These are phyloP conservation scores for Zophobas morio DNA, from an alignment of 1,140 invertebrate genomes.

Conservation along the genomic window DNA sequence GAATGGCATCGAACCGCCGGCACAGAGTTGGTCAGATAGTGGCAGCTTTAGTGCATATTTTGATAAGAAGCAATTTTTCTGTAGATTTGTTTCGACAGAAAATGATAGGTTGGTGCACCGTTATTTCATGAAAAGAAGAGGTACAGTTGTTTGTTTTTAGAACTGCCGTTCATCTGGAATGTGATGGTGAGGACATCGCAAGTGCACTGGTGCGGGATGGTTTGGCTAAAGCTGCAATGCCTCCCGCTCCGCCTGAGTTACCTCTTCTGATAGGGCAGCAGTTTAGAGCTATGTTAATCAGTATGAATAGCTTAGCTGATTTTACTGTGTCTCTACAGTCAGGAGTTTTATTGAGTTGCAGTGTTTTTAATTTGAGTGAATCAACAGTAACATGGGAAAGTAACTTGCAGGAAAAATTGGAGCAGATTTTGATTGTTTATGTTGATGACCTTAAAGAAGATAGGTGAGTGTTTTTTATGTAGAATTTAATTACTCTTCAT, in stretches of 20 bases:
- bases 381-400: conserved; percentile 59
- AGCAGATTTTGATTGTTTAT: conserved; percentile 69
- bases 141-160: conserved; percentile 12
- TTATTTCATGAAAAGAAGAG: not conserved
- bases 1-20: conserved; percentile 71
- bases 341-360: conserved; percentile 56
- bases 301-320: conserved; percentile 58
- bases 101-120: conserved; percentile 63
- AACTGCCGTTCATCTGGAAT: conserved; percentile 4
- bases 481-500: not conserved
- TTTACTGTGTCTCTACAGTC: conserved; percentile 57
- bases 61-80: conserved; percentile 71
- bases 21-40: conserved; percentile 71
- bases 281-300: conserved; percentile 57
- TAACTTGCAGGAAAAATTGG: conserved; percentile 65
- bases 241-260: conserved; percentile 52
- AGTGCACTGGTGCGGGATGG: conserved; percentile 67
- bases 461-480: conserved; percentile 67
- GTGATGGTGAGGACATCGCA: conserved; percentile 64
- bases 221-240: conserved; percentile 62
- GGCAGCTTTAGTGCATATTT: conserved; percentile 73
- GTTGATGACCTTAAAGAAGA: conserved; percentile 72
- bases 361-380: conserved; percentile 58
- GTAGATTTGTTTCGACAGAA: conserved; percentile 57
- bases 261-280: conserved; percentile 60